Base-by-base conservation (phyloP, 2,888 invertebrate genomes). In the Furcula furcula region DNA sequence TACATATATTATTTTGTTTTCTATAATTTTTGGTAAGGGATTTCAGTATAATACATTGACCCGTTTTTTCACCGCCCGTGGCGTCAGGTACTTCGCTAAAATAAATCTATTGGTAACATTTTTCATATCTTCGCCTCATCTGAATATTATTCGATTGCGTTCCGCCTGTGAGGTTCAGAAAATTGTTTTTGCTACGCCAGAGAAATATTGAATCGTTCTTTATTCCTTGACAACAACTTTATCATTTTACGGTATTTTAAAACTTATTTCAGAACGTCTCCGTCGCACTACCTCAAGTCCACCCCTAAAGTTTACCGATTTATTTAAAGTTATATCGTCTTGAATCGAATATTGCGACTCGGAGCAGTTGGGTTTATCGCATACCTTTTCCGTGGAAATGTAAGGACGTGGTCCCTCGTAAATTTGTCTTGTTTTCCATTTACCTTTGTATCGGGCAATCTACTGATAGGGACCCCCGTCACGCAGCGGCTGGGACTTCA, bases 71-170 rank as follows among this genome's bases (percentile, higher is more conserved):
- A 32, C 26, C 37, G 54, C 56, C 47, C 27, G 40, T 32, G 44
- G 47, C 43, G 43, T 40, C 50, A n/a, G n/a, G n/a, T n/a, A 36
- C 50, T 62, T 53, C 40, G 27, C 11, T 44, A 34, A 53, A 55
- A 50, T 66, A 60, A 56, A 64, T 40, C 7, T 61, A 46, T n/a
- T n/a, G n/a, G n/a, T 52, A 62, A 60, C 58, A 64, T 65, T 69
- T 65, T 65, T 67, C 68, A 65, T 71, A 68, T 69, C 54, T 41
- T 53, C 54, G 38, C 46, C 56, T 67, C 63, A 67, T 71, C 67
- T 71, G 64, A 75, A 72, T 76, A 74, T 67, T 71, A 75, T 75
- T 75, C 62, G 60, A 76, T 76, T 71, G 62, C 56, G 46, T 63
- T 55, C 48, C 56, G 52, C 48, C 51, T 54, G 52, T 56, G 41